These are phyloP conservation scores for Natator depressus DNA, from an alignment of 2,113 vertebrate species.

Conservation along the genomic window DNA sequence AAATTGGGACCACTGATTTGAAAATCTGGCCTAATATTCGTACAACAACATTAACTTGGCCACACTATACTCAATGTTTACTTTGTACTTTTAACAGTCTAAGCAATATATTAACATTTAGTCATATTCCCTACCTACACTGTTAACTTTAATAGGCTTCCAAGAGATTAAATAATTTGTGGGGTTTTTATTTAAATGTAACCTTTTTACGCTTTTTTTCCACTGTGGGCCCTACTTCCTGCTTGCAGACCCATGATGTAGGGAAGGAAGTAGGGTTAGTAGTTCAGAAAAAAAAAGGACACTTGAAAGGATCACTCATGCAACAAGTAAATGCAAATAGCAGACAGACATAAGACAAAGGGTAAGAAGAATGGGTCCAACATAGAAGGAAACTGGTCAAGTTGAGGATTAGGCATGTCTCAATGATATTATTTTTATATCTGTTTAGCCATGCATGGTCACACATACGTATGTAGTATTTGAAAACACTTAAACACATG, in stretches of 20 bases:
- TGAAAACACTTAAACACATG: background rate
- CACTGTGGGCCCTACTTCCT: background rate
- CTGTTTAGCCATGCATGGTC: background rate
- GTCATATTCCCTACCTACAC: background rate
- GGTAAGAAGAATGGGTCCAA: background rate
- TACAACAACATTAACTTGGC: constrained; percentile 30
- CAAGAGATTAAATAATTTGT: background rate
- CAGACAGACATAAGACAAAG: background rate
- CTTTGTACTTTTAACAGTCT: background rate
- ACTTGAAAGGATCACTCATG: background rate
- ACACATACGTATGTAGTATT: background rate
- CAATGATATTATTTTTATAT: background rate
- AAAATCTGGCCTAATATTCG: constrained; percentile 37
- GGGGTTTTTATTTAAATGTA: background rate
- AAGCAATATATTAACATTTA: background rate
- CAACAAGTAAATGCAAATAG: background rate
- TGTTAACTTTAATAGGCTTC: background rate
- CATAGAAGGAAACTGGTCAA: background rate
- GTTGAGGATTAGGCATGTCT: background rate
- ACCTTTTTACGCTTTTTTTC: background rate
- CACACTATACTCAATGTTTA: background rate
- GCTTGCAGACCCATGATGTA: fast-evolving
- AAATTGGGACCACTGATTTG: background rate
- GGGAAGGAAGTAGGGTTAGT: background rate
- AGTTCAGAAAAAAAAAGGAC: background rate